Evolutionary conservation across 2,888 invertebrate species (phyloP), one percentile per base, ranked within the genome.

Genomic region (Elmis aenea): DNA sequence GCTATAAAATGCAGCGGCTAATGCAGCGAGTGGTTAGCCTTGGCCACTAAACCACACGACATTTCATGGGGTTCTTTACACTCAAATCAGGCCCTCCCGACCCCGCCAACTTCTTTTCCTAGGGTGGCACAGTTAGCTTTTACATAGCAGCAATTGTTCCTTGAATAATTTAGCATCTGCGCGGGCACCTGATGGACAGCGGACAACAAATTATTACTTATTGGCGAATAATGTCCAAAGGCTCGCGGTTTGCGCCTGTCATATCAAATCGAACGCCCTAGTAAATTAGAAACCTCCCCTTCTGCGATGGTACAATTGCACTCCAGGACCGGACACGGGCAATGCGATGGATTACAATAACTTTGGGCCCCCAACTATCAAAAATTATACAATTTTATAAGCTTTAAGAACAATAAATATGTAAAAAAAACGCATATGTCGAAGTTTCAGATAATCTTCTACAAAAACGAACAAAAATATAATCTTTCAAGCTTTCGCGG

Each of bases 21-120:
- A 42, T 50, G 48, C 52, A 57, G 46, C 45, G 46, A 57, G 58
- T 60, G 53, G 59, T 59, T 58, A 61, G 58, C 63, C 62, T 62
- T 61, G 62, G 59, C 60, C 59, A 58, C 56, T 40, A 58, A 55
- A 57, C 50, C 55, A 55, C 57, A 51, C 54, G 55, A 58, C 58
- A 55, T 53, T 56, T 55, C 54, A 42, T 55, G 51, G 54, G 54
- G 56, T 56, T 54, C 49, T 46, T 56, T 54, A 55, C 53, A 55
- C 56, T 48, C 44, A 38, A 42, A 36, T 37, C 38, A 22, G 15
- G 20, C 44, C 44, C 48, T 50, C 43, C 38, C 32, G 23, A 21
- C 28, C 38, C 38, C 50, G 15, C 31, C 26, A 10, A 33, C 20
- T n/a, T 16, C n/a, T 9, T 16, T 23, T 31, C 22, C 18, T 11